A percentile compares a stretch with the other conserved stretches of the same genome.
These are phyloP conservation scores for Onychostruthus taczanowskii DNA, from an alignment of 2,113 vertebrate genomes.

Conservation along the genomic window DNA sequence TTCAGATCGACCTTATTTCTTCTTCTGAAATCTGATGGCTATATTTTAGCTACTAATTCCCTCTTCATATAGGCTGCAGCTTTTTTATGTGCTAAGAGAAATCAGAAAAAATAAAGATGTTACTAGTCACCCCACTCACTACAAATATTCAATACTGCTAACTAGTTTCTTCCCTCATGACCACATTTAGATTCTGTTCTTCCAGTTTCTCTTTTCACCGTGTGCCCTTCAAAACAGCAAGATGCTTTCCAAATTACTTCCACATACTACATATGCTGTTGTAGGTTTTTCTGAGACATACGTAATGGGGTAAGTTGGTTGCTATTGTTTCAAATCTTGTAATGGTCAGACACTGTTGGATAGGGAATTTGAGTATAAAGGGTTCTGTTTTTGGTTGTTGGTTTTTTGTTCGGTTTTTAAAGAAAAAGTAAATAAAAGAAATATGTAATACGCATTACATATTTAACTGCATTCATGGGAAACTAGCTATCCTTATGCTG, in stretches of 20 bases:
- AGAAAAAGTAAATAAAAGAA: no score
- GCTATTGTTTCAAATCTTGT: conserved; percentile 20
- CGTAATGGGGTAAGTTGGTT: neutral
- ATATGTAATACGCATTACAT: neutral
- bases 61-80: conserved; percentile 11
- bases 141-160: neutral
- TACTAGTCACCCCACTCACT: neutral
- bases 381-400: neutral
- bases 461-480: neutral
- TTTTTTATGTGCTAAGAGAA: conserved; percentile 54
- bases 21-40: conserved; percentile 52
- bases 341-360: neutral
- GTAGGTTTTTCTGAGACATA: conserved; percentile 4
- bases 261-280: neutral
- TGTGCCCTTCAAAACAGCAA: neutral
- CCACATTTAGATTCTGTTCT: neutral
- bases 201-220: neutral
- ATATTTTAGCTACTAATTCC: conserved; percentile 25
- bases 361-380: neutral
- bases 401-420: neutral
- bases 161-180: neutral
- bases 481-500: neutral
- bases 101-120: conserved; percentile 39
- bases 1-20: conserved; percentile 41
- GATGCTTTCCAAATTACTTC: conserved; percentile 39